phyloP scores from a whole-genome alignment of 2,797 vertebrate species.

The Pterois miles region DNA sequence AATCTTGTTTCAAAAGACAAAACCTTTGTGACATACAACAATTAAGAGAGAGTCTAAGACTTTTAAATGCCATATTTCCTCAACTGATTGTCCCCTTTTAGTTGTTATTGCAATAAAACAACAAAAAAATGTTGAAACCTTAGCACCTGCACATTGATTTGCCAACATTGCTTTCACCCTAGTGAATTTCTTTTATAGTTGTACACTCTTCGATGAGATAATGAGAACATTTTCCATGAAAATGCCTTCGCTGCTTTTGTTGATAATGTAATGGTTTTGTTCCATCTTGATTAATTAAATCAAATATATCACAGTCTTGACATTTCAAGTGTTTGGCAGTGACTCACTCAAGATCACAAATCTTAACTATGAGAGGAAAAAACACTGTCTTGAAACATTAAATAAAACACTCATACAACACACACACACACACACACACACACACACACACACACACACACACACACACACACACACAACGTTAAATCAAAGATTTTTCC shows the following conservation, averaged over 20 bases:
- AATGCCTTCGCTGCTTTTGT: slow-evolving; percentile 3
- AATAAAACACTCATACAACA: not conserved
- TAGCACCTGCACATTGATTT: not conserved
- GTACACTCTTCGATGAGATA: slow-evolving; percentile 2
- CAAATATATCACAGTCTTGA: slow-evolving; percentile 39
- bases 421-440: too few species aligned
- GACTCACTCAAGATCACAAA: slow-evolving; percentile 19
- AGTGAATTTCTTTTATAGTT: slow-evolving; percentile 21
- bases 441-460: not conserved
- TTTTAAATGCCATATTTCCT: not conserved
- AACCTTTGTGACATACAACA: too few species aligned
- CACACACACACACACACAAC: not conserved
- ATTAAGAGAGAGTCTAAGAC: not conserved
- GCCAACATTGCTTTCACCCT: not conserved
- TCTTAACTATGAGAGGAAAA: not conserved
- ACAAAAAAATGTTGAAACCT: not conserved
- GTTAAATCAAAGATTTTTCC: slow-evolving; percentile 17
- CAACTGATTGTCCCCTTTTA: not conserved
- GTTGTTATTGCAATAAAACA: not conserved
- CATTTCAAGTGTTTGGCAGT: slow-evolving; percentile 6
- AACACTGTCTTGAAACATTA: slow-evolving; percentile 2
- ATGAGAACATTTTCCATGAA: slow-evolving; percentile 9
- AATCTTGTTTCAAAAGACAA: too few species aligned
- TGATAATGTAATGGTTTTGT: slow-evolving; percentile 4
- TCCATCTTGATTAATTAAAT: slow-evolving; percentile 24